Conservation (phyloP, 2,797 vertebrate genomes). For the Lithobates sylvaticus region DNA sequence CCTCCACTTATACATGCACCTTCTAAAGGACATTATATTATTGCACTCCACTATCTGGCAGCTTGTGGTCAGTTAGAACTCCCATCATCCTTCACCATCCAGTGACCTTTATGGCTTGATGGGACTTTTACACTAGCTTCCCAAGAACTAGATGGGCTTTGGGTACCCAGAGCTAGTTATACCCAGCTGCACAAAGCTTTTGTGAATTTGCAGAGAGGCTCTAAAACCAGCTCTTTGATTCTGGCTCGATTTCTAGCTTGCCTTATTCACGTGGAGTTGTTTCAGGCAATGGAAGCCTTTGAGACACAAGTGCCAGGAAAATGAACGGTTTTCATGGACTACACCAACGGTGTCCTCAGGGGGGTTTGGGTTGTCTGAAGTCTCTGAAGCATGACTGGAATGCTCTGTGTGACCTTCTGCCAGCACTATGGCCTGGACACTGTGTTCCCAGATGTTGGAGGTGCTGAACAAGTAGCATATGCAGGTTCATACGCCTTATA, state of each 20-base stretch:
- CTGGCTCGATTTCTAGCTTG: not conserved
- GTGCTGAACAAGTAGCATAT: not conserved
- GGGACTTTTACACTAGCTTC: not conserved
- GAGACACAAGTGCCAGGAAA: not conserved
- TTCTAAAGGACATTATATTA: too few species aligned
- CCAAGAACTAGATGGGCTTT: not conserved
- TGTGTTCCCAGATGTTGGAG: not conserved
- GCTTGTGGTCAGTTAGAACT: too few species aligned
- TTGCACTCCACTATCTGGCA: too few species aligned
- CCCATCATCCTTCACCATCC: not conserved
- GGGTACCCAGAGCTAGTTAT: not conserved
- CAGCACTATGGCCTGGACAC: conserved; percentile 23
- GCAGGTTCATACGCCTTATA: not conserved
- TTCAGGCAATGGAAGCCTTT: conserved; percentile 26
- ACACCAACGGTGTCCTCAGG: conserved; percentile 40
- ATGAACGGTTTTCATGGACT: not conserved
- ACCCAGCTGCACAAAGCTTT: too few species aligned
- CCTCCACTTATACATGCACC: too few species aligned
- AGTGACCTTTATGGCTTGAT: not conserved
- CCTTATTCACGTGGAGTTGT: conserved; percentile 4
- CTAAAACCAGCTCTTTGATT: not conserved
- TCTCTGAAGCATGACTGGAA: conserved; percentile 57
- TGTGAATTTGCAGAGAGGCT: not conserved
- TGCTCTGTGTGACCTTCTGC: conserved; percentile 38
- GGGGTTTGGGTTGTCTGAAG: conserved; percentile 35